These are phyloP conservation scores for Cataglyphis cursor DNA, from an alignment of 2,888 invertebrate species.

Conservation along the genomic window DNA sequence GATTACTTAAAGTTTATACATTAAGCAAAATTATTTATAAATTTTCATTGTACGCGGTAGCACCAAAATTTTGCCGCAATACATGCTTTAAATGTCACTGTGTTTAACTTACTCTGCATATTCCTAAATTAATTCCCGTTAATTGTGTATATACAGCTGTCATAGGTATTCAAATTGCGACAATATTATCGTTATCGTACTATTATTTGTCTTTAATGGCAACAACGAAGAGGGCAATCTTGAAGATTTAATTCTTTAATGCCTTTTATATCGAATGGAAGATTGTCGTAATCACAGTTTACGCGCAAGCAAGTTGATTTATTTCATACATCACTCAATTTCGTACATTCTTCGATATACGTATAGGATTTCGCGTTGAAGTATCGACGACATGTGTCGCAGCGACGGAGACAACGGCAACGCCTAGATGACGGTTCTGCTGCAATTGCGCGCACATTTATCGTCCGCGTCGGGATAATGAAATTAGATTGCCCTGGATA, in stretches of 20 bases:
- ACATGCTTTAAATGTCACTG: not conserved
- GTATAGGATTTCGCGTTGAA: not conserved
- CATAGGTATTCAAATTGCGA: not conserved
- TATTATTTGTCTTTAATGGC: not conserved
- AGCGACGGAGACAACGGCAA: conserved; percentile 17
- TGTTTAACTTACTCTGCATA: conserved; percentile 16
- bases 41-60: not conserved
- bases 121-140: conserved; percentile 9
- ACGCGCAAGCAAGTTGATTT: not conserved
- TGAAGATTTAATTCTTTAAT: conserved; percentile 28
- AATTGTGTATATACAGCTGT: conserved; percentile 12
- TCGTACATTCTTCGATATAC: not conserved
- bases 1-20: not conserved
- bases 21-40: not conserved
- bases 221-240: not conserved
- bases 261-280: not conserved
- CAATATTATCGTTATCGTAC: not conserved
- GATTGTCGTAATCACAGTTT: conserved; percentile 10
- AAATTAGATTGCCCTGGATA: conserved; percentile 61
- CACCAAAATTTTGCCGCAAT: not conserved
- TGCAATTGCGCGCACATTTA: conserved; percentile 44
- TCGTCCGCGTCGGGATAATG: conserved; percentile 59
- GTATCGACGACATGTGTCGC: conserved; percentile 8
- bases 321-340: conserved; percentile 15
- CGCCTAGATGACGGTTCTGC: conserved; percentile 7